Base-by-base conservation (phyloP, 2,113 vertebrate species). In the Pelodiscus sinensis region DNA sequence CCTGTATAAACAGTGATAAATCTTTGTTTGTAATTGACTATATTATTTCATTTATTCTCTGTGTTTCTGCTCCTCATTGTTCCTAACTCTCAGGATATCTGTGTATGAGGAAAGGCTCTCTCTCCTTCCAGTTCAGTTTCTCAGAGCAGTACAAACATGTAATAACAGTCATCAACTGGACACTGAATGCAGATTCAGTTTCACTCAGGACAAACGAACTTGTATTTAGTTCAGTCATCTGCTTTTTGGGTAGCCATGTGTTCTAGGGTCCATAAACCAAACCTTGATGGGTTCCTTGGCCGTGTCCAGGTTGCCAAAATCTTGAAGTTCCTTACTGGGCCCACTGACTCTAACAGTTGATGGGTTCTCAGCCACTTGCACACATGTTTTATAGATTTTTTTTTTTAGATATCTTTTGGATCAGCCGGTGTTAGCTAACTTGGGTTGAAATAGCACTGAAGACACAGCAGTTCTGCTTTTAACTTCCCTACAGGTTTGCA, bases 131-230 rank as follows among this genome's bases (percentile, higher is more conserved):
- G 73, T 92, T 93, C 87, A 79, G 81, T 92, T 96, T 65, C 81
- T 92, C 88, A 84, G 58, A 96, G 94, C 79, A 92, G 82, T 12
- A 94, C 73, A 95, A 96, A 90, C 82, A 93, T 0, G 13, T 21
- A 91, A 84, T 65, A 93, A 81, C 96, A 96, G 90, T 68, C 29
- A 84, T 88, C 92, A 92, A 91, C 81, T 95, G 91, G 93, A 92
- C 93, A 86, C 9, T 0, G 29, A 54, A 95, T 58, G 85, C 1
- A 0, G 79, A 93, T 92, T 88, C 94, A 92, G 81, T 83, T 75
- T 81, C 91, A 50, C 94, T 96, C 78, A 92, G 92, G 88, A 81
- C 87, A 65, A 73, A 88, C 85, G 90, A 77, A 25, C 82, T 82
- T 68, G 84, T 86, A 94, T 85, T 35, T 21, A 13, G 44, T 75